A percentile compares a stretch with the other conserved stretches of the same genome.
Conservation (phyloP, 1,140 invertebrate genomes). For the Hylaeus volcanicus region DNA sequence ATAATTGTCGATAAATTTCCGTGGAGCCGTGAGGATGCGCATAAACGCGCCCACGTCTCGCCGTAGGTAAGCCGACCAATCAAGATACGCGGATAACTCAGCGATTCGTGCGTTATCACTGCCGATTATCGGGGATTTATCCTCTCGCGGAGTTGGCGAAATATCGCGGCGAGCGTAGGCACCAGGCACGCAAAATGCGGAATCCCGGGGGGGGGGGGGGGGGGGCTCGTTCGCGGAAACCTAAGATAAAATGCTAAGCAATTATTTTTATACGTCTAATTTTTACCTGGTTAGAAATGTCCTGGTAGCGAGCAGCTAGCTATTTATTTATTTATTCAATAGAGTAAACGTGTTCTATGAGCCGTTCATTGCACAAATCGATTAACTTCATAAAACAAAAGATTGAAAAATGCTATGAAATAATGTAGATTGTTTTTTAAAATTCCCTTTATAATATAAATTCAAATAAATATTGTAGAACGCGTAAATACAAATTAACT, state of each 20-base stretch:
- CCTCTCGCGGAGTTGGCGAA: background rate
- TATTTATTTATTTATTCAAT: no score
- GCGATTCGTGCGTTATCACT: constrained; percentile 22
- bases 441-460: no score
- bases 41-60: constrained; percentile 14
- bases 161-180: background rate
- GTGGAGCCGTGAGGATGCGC: background rate
- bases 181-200: constrained; percentile 20
- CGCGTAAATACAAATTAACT: no score
- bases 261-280: no score
- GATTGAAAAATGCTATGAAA: no score
- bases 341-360: no score
- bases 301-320: no score
- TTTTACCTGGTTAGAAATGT: no score
- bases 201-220: background rate
- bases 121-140: constrained; percentile 45
- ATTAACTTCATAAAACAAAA: no score
- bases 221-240: background rate
- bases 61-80: constrained; percentile 23
- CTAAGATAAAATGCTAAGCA: constrained; percentile 3
- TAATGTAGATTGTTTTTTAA: no score
- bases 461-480: no score
- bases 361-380: no score
- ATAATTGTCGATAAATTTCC: constrained; percentile 52
- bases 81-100: constrained; percentile 20